A percentile compares a stretch with the other conserved stretches of the same genome.
These are phyloP conservation scores for Typhlichthys eigenmanni DNA, from an alignment of 2,797 vertebrate species.

Conservation along the genomic window DNA sequence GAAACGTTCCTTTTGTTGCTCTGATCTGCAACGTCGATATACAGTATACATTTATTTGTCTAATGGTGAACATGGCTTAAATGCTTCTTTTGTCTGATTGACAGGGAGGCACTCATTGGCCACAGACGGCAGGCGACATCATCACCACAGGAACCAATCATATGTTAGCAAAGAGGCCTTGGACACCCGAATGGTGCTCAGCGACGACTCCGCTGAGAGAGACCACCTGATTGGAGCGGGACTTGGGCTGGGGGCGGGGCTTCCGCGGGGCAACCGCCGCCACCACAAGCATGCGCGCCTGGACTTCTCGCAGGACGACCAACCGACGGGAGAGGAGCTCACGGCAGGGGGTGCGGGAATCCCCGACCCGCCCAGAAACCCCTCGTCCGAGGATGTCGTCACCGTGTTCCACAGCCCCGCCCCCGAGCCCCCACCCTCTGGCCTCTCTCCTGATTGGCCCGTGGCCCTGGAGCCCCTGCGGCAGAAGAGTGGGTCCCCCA, in stretches of 20 bases:
- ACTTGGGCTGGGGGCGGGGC: slow-evolving; percentile 33
- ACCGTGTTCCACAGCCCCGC: slow-evolving; percentile 84
- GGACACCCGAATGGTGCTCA: slow-evolving; percentile 62
- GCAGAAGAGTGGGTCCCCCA: slow-evolving; percentile 68
- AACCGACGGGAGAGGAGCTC: slow-evolving; percentile 60
- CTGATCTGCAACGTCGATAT: no score
- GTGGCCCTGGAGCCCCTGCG: slow-evolving; percentile 54
- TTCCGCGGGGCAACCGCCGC: slow-evolving; percentile 50
- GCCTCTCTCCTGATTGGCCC: slow-evolving; percentile 48
- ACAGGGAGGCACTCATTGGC: slow-evolving; percentile 63
- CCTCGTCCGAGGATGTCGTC: slow-evolving; percentile 72
- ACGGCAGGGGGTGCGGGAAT: slow-evolving; percentile 62
- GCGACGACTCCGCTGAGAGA: slow-evolving; percentile 73
- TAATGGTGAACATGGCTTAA: neutral
- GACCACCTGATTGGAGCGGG: slow-evolving; percentile 68
- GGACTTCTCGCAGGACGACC: slow-evolving; percentile 61
- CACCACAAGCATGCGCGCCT: slow-evolving; percentile 57
- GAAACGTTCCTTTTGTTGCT: no score
- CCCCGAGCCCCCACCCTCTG: slow-evolving; percentile 54
- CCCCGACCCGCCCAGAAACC: slow-evolving; percentile 67
- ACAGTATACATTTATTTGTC: no score
- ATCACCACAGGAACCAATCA: slow-evolving; percentile 65
- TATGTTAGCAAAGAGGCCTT: slow-evolving; percentile 56
- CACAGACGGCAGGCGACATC: slow-evolving; percentile 45
- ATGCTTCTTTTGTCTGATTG: slow-evolving; percentile 32